Base-by-base conservation (phyloP, 2,797 vertebrate genomes). In the Manis javanica region DNA sequence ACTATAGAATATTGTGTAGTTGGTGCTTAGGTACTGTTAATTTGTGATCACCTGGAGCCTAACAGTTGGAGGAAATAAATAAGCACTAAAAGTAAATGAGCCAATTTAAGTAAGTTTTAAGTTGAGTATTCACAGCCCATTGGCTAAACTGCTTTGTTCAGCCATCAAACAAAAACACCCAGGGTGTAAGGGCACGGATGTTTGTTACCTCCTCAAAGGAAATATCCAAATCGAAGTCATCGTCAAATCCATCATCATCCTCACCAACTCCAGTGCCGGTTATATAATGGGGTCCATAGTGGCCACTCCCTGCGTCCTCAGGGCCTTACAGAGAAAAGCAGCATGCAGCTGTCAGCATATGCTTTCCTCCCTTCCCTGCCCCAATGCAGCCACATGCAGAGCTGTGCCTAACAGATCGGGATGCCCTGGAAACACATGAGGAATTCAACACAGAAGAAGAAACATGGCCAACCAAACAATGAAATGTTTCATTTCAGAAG, bases 151-250 rank as follows among this genome's bases (percentile, higher is more conserved):
- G 75, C 31, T 72, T 75, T 37, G 26, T 87, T 90, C 39, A 31
- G 9, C 37, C 91, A 42, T 24, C 68, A 66, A 89, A 90, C 24
- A 79, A 68, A 87, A 83, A 57, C 31, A 75, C 19, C 0, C 39
- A 21, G 57, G 14, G 46, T 87, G 74, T 39, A 69, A 86, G 6
- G 93, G 19, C 16, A 90, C 37, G 49, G 71, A 95, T 79, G 37
- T 94, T 71, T 59, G 64, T 97, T 98, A 99, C 99, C 99, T 99
- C 99, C 95, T 99, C 99, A 84, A 99, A 99, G 93, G 99, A 99
- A 87, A 99, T 96, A 94, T 99, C 99, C 23, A 99, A 99, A 97
- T 99, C 99, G 0, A 99, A 99, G 97, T 99, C 99, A 46, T 99
- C 99, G 0, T 99, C 94, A 78, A 98, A 99, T 85, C 99, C 99